phyloP scores from a whole-genome alignment of 2,888 invertebrate genomes.

The Leptothorax acervorum region DNA sequence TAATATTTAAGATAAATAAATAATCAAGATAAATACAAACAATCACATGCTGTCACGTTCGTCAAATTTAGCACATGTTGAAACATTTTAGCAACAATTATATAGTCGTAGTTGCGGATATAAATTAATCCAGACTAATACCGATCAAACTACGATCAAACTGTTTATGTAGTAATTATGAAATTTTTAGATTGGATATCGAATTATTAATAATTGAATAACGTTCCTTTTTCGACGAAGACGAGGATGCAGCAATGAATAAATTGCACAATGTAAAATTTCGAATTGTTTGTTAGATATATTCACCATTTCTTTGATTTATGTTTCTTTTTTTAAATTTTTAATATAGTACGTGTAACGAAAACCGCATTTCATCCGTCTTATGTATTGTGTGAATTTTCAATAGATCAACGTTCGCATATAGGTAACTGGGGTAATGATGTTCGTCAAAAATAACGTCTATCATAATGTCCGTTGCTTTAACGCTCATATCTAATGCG shows the following conservation, averaged over 20 bases:
- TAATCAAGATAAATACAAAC: background rate
- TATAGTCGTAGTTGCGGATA: background rate
- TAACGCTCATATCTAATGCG: background rate
- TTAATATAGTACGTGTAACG: background rate
- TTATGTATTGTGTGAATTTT: background rate
- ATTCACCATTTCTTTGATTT: background rate
- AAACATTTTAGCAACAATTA: background rate
- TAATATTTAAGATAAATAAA: background rate
- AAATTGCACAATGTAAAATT: background rate
- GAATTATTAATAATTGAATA: background rate
- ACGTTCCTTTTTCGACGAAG: background rate
- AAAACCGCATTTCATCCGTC: slow-evolving; percentile 2
- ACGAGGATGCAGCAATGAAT: background rate
- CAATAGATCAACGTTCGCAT: slow-evolving; percentile 11
- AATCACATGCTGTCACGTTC: background rate
- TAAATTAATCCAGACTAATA: too few relatives aligned
- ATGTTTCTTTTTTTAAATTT: background rate
- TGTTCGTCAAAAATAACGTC: background rate
- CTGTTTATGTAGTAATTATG: background rate
- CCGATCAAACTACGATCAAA: too few relatives aligned
- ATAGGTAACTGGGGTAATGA: background rate
- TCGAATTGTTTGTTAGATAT: background rate
- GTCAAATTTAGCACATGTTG: background rate
- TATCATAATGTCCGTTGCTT: background rate
- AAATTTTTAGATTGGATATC: background rate